These are phyloP conservation scores for Ephialtes manifestator DNA, from an alignment of 2,888 invertebrate species.

Conservation along the genomic window DNA sequence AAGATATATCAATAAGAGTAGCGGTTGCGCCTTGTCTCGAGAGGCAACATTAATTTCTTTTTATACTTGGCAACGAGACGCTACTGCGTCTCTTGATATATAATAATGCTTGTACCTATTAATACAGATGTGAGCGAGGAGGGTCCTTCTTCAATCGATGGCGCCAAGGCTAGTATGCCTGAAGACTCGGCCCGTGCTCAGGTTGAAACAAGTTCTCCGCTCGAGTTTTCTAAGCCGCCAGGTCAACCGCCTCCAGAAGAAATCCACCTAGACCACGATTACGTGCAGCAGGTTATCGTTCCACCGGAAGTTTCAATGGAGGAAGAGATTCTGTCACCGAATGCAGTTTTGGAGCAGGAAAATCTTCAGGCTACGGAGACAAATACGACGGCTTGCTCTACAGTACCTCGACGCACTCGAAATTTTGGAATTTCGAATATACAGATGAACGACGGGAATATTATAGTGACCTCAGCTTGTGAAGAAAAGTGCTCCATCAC, in stretches of 20 bases:
- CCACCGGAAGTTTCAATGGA: background rate
- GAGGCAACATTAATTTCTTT: no score
- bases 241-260: background rate
- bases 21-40: no score
- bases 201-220: background rate
- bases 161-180: background rate
- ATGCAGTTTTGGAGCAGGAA: constrained; percentile 6
- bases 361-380: constrained; percentile 17
- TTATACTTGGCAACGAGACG: no score
- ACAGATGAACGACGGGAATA: background rate
- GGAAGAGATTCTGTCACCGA: constrained; percentile 3
- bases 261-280: background rate
- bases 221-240: background rate
- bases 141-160: background rate
- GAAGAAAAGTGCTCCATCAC: constrained; percentile 15
- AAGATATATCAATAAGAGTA: background rate
- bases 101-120: background rate
- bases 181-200: background rate
- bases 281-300: background rate
- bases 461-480: background rate
- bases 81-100: background rate
- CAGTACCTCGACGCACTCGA: background rate
- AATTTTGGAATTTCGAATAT: background rate
- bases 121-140: background rate
- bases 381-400: constrained; percentile 7